Conservation (phyloP, 2,888 invertebrate species). For the Gymnocheta viridis region DNA sequence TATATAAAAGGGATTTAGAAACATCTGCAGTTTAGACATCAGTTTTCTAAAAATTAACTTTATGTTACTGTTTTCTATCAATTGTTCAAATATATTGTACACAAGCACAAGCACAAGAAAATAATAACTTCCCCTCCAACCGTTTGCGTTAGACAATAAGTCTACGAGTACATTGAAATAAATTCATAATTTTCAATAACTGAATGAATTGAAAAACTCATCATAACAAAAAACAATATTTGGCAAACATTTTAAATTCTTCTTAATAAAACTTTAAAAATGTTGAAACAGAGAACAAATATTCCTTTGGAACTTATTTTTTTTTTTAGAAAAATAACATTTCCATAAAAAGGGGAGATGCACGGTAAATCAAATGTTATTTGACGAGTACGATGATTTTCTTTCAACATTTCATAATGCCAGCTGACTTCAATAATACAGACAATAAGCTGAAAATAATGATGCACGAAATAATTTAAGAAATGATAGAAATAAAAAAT, state of each 20-base stretch:
- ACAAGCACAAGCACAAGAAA: too few species aligned
- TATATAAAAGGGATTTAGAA: too few species aligned
- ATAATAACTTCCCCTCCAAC: background rate
- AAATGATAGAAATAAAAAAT: background rate
- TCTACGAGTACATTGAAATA: background rate
- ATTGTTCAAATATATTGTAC: too few species aligned
- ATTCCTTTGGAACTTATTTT: background rate
- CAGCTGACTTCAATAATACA: background rate
- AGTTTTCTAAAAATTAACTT: too few species aligned
- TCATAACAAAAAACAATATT: conserved; percentile 33
- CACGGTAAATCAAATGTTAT: conserved; percentile 45
- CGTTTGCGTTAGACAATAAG: background rate
- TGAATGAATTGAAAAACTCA: conserved; percentile 5
- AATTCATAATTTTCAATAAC: background rate
- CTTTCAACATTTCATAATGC: conserved; percentile 20
- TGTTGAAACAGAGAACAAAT: background rate
- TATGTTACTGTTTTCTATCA: too few species aligned
- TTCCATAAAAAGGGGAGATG: background rate
- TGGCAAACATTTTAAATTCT: conserved; percentile 27
- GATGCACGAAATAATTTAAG: conserved; percentile 45
- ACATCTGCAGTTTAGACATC: too few species aligned
- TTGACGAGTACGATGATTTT: conserved; percentile 15
- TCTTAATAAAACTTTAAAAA: background rate
- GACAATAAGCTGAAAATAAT: conserved; percentile 30
- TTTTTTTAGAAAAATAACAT: background rate